These are phyloP conservation scores for Myripristis murdjan DNA, from an alignment of 2,797 vertebrate species.

Conservation along the genomic window DNA sequence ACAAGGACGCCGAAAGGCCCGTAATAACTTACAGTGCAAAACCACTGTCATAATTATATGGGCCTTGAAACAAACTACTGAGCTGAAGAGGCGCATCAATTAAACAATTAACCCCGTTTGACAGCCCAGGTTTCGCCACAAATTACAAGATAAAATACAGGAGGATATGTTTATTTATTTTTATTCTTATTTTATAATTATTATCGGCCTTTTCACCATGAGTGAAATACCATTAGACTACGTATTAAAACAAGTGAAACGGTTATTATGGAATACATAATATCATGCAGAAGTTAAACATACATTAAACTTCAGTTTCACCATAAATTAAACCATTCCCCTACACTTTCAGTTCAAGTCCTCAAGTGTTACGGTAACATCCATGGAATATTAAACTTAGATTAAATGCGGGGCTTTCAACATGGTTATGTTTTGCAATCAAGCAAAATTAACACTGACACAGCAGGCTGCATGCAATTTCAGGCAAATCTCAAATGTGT, in stretches of 20 bases:
- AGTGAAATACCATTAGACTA: too few relatives aligned
- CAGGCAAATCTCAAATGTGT: not conserved
- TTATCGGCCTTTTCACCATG: too few relatives aligned
- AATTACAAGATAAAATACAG: not conserved
- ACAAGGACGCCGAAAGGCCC: too few relatives aligned
- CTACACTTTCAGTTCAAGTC: not conserved
- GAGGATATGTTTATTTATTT: too few relatives aligned
- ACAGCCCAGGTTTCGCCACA: slow-evolving; percentile 5
- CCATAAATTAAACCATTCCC: not conserved
- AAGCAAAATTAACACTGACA: not conserved
- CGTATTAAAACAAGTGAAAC: too few relatives aligned
- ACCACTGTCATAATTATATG: not conserved
- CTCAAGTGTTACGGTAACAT: too few relatives aligned
- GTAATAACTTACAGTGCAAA: too few relatives aligned
- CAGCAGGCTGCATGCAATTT: not conserved
- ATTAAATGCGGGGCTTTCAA: not conserved
- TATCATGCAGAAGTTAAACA: too few relatives aligned
- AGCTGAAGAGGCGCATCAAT: not conserved
- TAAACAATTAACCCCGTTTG: not conserved
- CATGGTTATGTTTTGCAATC: not conserved
- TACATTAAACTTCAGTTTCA: too few relatives aligned
- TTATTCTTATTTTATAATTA: too few relatives aligned
- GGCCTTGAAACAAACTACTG: not conserved
- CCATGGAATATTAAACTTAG: not conserved
- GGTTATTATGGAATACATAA: too few relatives aligned